phyloP scores from a whole-genome alignment of 2,113 vertebrate species.

The Scalopus aquaticus region DNA sequence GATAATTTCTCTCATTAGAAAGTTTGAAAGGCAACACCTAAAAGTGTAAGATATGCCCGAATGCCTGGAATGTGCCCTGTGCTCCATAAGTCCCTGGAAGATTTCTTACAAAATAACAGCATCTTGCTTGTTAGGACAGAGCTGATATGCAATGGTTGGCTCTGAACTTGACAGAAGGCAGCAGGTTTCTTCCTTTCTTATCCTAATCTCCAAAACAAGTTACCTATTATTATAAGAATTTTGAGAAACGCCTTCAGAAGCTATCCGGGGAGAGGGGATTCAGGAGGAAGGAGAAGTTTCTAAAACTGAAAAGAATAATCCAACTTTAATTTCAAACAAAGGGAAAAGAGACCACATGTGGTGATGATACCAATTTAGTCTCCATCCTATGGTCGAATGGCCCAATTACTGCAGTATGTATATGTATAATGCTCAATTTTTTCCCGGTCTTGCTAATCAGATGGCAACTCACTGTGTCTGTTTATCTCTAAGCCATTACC shows the following conservation, averaged over 20 bases:
- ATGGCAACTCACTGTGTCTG: conserved; percentile 80
- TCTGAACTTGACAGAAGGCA: background rate
- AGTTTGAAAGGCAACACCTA: background rate
- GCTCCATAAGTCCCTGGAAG: background rate
- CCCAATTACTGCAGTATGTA: conserved; percentile 41
- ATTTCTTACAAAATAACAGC: background rate
- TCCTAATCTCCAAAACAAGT: conserved; percentile 41
- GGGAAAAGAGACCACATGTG: background rate
- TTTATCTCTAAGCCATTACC: conserved; percentile 77
- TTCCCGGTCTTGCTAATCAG: conserved; percentile 82
- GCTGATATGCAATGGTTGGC: background rate
- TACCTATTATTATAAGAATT: conserved; percentile 30
- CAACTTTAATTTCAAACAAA: conserved; percentile 50
- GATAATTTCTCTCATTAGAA: background rate
- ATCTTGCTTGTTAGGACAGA: background rate
- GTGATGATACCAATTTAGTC: conserved; percentile 44
- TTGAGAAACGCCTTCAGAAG: conserved; percentile 52
- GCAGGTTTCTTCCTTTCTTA: background rate
- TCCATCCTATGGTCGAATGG: conserved; percentile 26
- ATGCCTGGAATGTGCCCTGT: background rate
- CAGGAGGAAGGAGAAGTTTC: background rate
- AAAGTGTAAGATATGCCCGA: background rate
- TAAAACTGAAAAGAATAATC: conserved; percentile 30
- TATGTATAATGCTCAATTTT: conserved; percentile 48
- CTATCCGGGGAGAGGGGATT: background rate